Percentiles rank a stretch among this genome's conserved stretches.
Evolutionary conservation across 2,797 vertebrate species (phyloP).

Genomic region (Ctenochaetus hawaiiensis): DNA sequence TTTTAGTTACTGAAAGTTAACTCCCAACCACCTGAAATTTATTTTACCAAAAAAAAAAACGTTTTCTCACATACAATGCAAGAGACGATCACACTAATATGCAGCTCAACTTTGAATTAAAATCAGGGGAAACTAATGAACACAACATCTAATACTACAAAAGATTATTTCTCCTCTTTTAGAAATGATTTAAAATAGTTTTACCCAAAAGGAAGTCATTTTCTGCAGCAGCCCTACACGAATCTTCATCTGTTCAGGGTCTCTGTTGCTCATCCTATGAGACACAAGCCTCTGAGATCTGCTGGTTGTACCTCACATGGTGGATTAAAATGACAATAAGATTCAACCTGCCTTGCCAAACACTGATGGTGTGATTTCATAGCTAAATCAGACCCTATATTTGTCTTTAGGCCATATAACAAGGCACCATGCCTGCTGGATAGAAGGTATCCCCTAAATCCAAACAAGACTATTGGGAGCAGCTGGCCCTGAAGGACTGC

Average conservation of each 20-base stretch:
- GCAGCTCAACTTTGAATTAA: background rate
- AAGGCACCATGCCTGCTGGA: conserved; percentile 54
- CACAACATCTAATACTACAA: background rate
- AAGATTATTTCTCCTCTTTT: background rate
- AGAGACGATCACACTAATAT: background rate
- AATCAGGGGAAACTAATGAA: background rate
- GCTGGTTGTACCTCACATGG: conserved; percentile 41
- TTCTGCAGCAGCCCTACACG: conserved; percentile 29
- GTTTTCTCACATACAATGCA: background rate
- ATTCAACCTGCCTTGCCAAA: conserved; percentile 59
- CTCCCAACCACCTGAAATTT: background rate
- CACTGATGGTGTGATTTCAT: conserved; percentile 68
- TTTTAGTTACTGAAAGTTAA: background rate
- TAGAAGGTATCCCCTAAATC: conserved; percentile 26
- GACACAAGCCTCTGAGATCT: conserved; percentile 32
- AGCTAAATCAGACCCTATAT: conserved; percentile 59
- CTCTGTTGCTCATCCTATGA: conserved; percentile 44
- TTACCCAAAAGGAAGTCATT: conserved; percentile 44
- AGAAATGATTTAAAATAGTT: conserved; percentile 30
- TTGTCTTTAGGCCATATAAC: conserved; percentile 46
- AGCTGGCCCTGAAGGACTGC: conserved; percentile 32
- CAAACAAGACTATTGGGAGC: conserved; percentile 33
- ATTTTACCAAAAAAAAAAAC: background rate
- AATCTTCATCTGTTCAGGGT: conserved; percentile 30
- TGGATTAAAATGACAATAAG: conserved; percentile 51